Conservation (phyloP, 2,113 vertebrate species). For the Sylvilagus bachmani region DNA sequence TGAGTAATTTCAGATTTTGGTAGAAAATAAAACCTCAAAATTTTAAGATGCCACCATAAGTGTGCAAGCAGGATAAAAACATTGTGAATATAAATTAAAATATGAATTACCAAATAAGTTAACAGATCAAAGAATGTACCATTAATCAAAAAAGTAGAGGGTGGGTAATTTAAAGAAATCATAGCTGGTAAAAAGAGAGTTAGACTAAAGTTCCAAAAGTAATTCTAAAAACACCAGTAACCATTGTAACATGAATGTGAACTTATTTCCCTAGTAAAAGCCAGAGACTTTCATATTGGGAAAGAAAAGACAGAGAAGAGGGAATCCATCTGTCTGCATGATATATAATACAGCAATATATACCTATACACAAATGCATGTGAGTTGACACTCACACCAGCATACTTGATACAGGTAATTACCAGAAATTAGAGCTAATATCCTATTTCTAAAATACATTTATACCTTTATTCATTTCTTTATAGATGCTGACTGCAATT, state of each 20-base stretch:
- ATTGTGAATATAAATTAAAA: background rate
- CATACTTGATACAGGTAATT: background rate
- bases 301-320: background rate
- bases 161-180: background rate
- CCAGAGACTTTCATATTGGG: background rate
- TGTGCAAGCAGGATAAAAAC: background rate
- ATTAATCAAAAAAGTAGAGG: background rate
- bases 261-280: background rate
- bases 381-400: background rate
- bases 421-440: background rate
- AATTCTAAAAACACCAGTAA: background rate
- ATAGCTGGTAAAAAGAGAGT: background rate
- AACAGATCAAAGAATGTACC: background rate
- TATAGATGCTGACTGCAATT: background rate
- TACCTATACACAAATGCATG: background rate
- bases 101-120: background rate
- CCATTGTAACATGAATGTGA: background rate
- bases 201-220: background rate
- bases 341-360: background rate
- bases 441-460: background rate
- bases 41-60: background rate
- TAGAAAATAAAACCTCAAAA: slow-evolving; percentile 9
- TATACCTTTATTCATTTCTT: background rate
- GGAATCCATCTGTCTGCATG: background rate
- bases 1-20: slow-evolving; percentile 43